phyloP scores from a whole-genome alignment of 2,797 vertebrate genomes.

The Brotula barbata region DNA sequence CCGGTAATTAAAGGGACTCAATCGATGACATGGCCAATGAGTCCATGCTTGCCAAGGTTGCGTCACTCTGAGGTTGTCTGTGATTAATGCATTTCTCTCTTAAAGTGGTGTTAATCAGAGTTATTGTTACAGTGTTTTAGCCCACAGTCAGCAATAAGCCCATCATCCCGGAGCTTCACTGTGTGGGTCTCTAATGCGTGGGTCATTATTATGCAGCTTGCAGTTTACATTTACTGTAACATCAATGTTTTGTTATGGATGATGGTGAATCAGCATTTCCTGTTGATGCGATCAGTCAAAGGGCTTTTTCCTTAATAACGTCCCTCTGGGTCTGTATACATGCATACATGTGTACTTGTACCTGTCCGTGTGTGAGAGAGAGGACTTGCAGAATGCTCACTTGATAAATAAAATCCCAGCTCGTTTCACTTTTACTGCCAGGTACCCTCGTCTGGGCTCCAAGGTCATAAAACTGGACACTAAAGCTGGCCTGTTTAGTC shows the following conservation, averaged over 20 bases:
- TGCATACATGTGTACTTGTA: not conserved
- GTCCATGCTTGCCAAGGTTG: conserved; percentile 44
- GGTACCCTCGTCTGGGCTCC: conserved; percentile 13
- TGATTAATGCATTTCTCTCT: conserved; percentile 1
- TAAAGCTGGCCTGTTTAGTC: too few relatives aligned
- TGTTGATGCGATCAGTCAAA: conserved; percentile 4
- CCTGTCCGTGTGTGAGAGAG: not conserved
- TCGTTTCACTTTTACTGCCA: conserved; percentile 1
- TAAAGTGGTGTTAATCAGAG: conserved; percentile 16
- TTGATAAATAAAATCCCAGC: not conserved
- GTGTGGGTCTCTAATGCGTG: too few relatives aligned
- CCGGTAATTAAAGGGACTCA: not conserved
- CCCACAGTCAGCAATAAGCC: conserved; percentile 17
- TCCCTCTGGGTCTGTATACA: not conserved
- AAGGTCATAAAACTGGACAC: conserved; percentile 53
- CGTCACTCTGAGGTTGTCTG: conserved; percentile 6
- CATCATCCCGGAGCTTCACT: conserved; percentile 24
- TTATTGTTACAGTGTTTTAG: conserved; percentile 33
- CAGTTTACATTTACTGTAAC: conserved; percentile 17
- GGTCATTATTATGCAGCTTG: conserved; percentile 10
- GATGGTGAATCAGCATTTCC: conserved; percentile 3
- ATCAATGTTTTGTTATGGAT: conserved; percentile 17
- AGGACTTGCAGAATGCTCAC: not conserved
- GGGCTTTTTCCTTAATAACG: not conserved
- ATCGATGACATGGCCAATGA: not conserved